Base-by-base conservation (phyloP, 1,140 invertebrate species). In the Metaphire vulgaris region DNA sequence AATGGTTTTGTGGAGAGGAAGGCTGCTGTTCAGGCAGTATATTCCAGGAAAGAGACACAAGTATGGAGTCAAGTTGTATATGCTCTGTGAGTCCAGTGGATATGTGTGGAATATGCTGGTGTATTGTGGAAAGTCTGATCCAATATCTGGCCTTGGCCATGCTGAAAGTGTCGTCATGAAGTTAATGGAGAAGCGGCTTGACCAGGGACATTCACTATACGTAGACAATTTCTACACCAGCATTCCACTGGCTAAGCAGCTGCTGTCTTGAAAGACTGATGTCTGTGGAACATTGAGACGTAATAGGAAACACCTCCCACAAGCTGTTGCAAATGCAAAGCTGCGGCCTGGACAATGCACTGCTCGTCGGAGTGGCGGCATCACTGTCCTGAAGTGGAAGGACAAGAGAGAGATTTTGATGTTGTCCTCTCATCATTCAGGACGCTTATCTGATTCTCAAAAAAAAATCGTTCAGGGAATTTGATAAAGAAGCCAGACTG, bases 1-100 rank as follows among this genome's bases (percentile, higher is more conserved):
- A 6, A 74, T 74, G 72, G 72, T 74, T 74, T 26, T 74, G 26
- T 74, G 72, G 72, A 21, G 72, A 65, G 72, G 31, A 16, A 1
- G 72, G 14, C 14, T 74, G 31, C 14, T 74, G 31, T 74, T 74
- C 72, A 74, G 72, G 26, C 72, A 74, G 26, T 74, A 74, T 26
- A 74, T 74, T 1, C 33, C 33, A 6, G 41, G 41, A n/a, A 74
- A 74, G 30, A 74, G 41, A 74, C 72, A 74, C 26, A 74, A 33
- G 41, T 41, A 74, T 56, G 72, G 72, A 26, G 31, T 74, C 14
- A 74, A 74, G 56, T 26, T 74, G 15, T 31, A 72, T 33, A 32
- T 30, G 32, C 70, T 72, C 21, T 72, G 72, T 34, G 72, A 74
- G 33, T 64, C 72, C 1, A 41, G 33, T 6, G 33, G 72, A 12